Base-by-base conservation (phyloP, 2,113 vertebrate genomes). In the Pterocles burchelli region DNA sequence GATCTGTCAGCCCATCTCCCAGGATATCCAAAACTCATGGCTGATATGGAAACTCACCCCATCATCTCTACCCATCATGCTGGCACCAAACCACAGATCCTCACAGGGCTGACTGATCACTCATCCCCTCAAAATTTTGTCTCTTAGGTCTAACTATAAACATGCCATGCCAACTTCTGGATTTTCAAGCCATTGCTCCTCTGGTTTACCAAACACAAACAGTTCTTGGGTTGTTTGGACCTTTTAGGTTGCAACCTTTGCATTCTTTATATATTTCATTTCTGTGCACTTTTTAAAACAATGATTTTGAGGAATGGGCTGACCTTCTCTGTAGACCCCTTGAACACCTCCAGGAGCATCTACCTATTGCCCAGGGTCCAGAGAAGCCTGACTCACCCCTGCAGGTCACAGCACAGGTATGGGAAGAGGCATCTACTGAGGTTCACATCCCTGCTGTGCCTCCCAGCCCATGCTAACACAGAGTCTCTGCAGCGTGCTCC, bases 81-180 rank as follows among this genome's bases (percentile, higher is more conserved):
- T 43, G 14, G 3, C 45, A 86, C 17, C 31, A 70, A 76, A 51
- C 9, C 14, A 24, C 9, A 49, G 46, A 21, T 24, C 17, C 22
- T 25, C 38, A 33, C 10, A 45, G 21, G 16, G 57, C 29, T 31
- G 26, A 57, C 4, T 51, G 81, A 48, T 18, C 1, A 0, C 7
- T 70, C 17, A 41, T 11, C 0, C 1, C 18, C 41, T 77, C 36
- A 58, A 46, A 70, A 33, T 26, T 62, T 25, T 70, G 7, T 7
- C 45, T 76, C 9, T 48, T 15, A 38, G 20, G 1, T 62, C 41
- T 33, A 38, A 19, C 31, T 78, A 51, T 11, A 55, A 78, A 61
- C 9, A 66, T 91, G 22, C 3, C 25, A 12, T 5, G 0, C 25
- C 0, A 0, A 1, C 31, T 36, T 62, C 18, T 63, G 43, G 1